A percentile compares a stretch with the other conserved stretches of the same genome.
Evolutionary conservation across 2,888 invertebrate species (phyloP).

Genomic region (Netelia fuscicornis): DNA sequence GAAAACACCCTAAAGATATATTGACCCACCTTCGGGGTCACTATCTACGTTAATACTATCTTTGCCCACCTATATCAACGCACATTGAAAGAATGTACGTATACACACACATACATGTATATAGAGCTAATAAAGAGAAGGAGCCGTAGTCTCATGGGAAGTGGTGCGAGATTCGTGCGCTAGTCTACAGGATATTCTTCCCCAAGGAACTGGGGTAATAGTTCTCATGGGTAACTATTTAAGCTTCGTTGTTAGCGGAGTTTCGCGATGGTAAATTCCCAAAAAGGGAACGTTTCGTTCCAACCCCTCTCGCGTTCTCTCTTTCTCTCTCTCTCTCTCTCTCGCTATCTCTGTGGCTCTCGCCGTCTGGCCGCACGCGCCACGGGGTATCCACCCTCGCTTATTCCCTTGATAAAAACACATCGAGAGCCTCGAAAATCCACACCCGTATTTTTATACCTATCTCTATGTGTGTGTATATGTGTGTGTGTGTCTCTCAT

Average conservation of each 20-base stretch:
- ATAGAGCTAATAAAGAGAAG: slow-evolving; percentile 14
- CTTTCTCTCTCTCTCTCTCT: background rate
- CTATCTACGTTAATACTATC: slow-evolving; percentile 18
- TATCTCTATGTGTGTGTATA: no score
- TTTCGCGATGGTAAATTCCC: slow-evolving; percentile 55
- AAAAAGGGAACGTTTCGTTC: slow-evolving; percentile 45
- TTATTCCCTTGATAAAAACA: slow-evolving; percentile 34
- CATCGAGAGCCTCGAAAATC: slow-evolving; percentile 8
- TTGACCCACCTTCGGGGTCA: slow-evolving; percentile 14
- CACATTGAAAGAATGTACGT: background rate
- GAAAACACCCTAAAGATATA: slow-evolving; percentile 30
- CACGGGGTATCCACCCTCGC: background rate
- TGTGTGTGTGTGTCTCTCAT: background rate
- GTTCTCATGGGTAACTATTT: slow-evolving; percentile 56
- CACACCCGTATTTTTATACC: no score
- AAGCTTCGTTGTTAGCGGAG: slow-evolving; percentile 59
- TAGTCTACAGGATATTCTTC: slow-evolving; percentile 45
- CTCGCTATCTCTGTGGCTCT: background rate
- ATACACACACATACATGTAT: background rate
- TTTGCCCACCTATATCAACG: background rate
- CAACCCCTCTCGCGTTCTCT: background rate
- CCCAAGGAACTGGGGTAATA: slow-evolving; percentile 51
- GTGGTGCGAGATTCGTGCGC: slow-evolving; percentile 38
- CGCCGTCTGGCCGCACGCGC: slow-evolving; percentile 6
- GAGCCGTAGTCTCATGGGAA: slow-evolving; percentile 27